These are phyloP conservation scores for Beaufortia kweichowensis DNA, from an alignment of 2,113 vertebrate species.

Conservation along the genomic window DNA sequence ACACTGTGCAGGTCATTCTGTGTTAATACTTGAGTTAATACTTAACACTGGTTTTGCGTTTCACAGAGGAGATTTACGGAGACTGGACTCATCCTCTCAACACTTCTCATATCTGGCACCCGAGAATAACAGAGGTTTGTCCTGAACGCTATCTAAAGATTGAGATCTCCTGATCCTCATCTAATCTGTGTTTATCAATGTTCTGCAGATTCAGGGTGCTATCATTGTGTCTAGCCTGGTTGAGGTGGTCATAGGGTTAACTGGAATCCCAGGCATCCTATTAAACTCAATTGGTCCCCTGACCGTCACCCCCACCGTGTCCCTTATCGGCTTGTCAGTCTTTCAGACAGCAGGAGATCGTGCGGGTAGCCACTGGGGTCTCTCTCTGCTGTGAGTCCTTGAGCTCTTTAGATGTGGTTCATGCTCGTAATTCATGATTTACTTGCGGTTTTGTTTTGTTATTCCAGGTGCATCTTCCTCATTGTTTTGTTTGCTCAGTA, in stretches of 20 bases:
- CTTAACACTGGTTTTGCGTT: slow-evolving; percentile 32
- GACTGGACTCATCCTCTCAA: slow-evolving; percentile 86
- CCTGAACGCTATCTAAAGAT: not conserved
- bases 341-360: slow-evolving; percentile 89
- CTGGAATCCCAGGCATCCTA: slow-evolving; percentile 88
- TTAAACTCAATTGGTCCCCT: slow-evolving; percentile 92
- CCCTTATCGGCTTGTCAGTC: slow-evolving; percentile 93
- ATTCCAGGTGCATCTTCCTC: slow-evolving; percentile 84
- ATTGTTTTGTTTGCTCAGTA: slow-evolving; percentile 94
- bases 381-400: slow-evolving; percentile 82
- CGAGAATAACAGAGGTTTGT: slow-evolving; percentile 87
- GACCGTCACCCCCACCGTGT: slow-evolving; percentile 93
- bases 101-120: slow-evolving; percentile 92
- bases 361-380: slow-evolving; percentile 94
- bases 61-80: slow-evolving; percentile 90
- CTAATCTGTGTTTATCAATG: slow-evolving; percentile 18
- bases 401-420: not conserved
- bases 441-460: slow-evolving; percentile 14
- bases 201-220: slow-evolving; percentile 87
- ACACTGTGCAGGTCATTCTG: not conserved
- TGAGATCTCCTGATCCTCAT: not conserved
- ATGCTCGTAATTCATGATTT: not conserved
- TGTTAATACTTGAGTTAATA: slow-evolving; percentile 10
- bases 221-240: slow-evolving; percentile 89
- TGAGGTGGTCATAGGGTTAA: slow-evolving; percentile 85